Percentiles rank a stretch among this genome's conserved stretches.
Conservation (phyloP, 2,113 vertebrate genomes). For the Alethe diademata region DNA sequence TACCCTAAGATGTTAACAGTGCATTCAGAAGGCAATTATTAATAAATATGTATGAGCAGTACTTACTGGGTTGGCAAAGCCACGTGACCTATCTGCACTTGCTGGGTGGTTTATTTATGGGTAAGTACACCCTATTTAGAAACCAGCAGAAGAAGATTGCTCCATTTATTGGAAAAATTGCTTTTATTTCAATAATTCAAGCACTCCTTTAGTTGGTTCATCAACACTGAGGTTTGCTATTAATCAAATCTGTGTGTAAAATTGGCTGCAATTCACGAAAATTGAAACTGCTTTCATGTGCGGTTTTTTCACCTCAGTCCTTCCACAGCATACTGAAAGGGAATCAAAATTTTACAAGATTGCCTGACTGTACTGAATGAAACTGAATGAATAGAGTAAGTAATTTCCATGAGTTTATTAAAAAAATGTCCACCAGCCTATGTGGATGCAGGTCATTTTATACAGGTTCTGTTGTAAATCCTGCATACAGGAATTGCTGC, state of each 20-base stretch:
- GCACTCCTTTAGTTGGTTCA: not conserved
- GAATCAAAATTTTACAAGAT: conserved; percentile 2
- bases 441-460: not conserved
- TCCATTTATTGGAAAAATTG: conserved; percentile 20
- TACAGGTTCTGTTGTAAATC: not conserved
- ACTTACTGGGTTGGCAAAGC: not conserved
- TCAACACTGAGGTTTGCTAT: not conserved
- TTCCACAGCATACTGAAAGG: not conserved
- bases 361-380: not conserved
- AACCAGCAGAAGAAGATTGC: not conserved
- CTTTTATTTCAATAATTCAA: conserved; percentile 41
- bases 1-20: not conserved
- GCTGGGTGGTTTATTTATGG: not conserved
- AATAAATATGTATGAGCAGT: conserved; percentile 11
- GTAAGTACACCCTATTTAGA: not conserved
- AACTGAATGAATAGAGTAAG: not conserved
- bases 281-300: conserved; percentile 1
- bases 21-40: not conserved
- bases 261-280: conserved; percentile 23
- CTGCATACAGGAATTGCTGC: not conserved
- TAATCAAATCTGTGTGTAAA: conserved; percentile 12
- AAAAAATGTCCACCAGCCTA: not conserved
- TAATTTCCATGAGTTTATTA: not conserved
- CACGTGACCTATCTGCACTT: not conserved
- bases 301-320: conserved; percentile 1